phyloP scores from a whole-genome alignment of 2,113 vertebrate species.

The Speoplatyrhinus poulsoni region DNA sequence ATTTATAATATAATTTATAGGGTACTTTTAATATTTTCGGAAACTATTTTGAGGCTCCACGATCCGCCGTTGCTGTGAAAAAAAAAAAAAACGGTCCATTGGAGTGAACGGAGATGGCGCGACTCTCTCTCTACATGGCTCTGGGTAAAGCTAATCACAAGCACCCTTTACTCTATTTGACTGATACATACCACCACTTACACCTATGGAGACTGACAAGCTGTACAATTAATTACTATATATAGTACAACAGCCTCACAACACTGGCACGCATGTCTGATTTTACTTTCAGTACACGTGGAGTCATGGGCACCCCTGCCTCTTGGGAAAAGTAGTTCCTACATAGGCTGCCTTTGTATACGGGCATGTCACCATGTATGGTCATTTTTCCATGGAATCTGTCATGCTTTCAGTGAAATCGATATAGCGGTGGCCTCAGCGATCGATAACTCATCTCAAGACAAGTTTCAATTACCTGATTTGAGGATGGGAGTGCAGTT shows the following conservation, averaged over 20 bases:
- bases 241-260: slow-evolving; percentile 3
- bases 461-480: slow-evolving; percentile 29
- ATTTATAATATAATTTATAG: too few relatives aligned
- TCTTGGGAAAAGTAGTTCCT: neutral
- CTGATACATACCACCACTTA: slow-evolving; percentile 21
- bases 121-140: too few relatives aligned
- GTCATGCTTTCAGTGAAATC: slow-evolving; percentile 36
- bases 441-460: slow-evolving; percentile 58
- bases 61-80: too few relatives aligned
- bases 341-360: neutral
- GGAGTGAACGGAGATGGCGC: too few relatives aligned
- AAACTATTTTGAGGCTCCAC: too few relatives aligned
- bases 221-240: slow-evolving; percentile 7
- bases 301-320: neutral
- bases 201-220: neutral
- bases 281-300: neutral
- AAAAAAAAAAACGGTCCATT: too few relatives aligned
- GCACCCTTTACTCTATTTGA: neutral
- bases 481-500: slow-evolving; percentile 22
- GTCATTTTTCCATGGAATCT: slow-evolving; percentile 18
- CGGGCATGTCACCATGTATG: neutral
- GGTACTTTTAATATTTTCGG: too few relatives aligned
- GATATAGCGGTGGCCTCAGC: slow-evolving; percentile 25
- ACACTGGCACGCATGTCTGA: neutral
- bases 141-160: too few relatives aligned